Evolutionary conservation across 1,140 invertebrate genomes (phyloP).

Genomic region (Limonius californicus): DNA sequence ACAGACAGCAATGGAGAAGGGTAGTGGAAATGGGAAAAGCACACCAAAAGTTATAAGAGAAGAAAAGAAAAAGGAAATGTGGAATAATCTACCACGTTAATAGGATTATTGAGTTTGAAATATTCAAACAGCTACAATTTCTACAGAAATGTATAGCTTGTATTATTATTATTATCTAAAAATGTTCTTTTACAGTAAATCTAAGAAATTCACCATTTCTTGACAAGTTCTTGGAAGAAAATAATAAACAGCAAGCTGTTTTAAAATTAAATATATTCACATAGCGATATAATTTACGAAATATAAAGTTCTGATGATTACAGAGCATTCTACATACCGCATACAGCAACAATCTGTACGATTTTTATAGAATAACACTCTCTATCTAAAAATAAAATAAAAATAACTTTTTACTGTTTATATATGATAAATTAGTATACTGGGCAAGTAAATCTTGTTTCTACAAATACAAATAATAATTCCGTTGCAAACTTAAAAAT

Average conservation of each 20-base stretch:
- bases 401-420: slow-evolving; percentile 7
- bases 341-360: slow-evolving; percentile 25
- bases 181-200: too few relatives aligned
- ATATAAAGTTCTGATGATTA: slow-evolving; percentile 37
- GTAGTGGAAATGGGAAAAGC: too few relatives aligned
- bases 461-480: slow-evolving; percentile 26
- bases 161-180: too few relatives aligned
- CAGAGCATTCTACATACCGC: slow-evolving; percentile 30
- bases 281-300: slow-evolving; percentile 37
- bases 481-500: slow-evolving; percentile 31
- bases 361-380: slow-evolving; percentile 27
- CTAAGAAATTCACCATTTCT: too few relatives aligned
- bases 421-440: slow-evolving; percentile 35
- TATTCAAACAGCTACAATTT: too few relatives aligned
- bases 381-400: slow-evolving; percentile 33
- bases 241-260: slow-evolving; percentile 13
- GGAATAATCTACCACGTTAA: too few relatives aligned
- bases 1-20: too few relatives aligned
- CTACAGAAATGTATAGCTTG: too few relatives aligned
- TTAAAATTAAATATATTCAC: slow-evolving; percentile 39
- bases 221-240: too few relatives aligned
- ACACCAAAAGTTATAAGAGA: too few relatives aligned
- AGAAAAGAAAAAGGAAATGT: too few relatives aligned
- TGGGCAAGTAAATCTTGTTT: slow-evolving; percentile 30
- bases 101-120: too few relatives aligned